Base-by-base conservation (phyloP, 2,797 vertebrate species). In the Salarias fasciatus region DNA sequence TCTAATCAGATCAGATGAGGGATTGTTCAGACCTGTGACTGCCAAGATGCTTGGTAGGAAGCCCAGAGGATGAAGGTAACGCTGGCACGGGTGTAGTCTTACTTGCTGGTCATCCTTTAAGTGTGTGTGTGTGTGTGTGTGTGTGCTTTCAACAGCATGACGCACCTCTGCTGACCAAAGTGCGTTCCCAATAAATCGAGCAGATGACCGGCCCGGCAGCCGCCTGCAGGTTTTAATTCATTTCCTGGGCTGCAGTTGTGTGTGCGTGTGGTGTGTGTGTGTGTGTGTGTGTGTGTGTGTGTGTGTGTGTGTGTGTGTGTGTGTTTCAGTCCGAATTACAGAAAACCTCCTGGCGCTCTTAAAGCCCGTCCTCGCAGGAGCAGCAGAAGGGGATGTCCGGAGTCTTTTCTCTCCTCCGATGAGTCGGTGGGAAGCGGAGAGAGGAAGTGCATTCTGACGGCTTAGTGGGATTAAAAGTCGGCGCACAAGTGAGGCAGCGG, bases 211-310 rank as follows among this genome's bases (percentile, higher is more conserved):
- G 30, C 11, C 58, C 13, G 53, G 30, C 11, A 46, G 68, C 75
- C 77, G 83, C 80, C 71, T 88, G 78, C 75, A 81, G 46, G 67
- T 79, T 80, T 82, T 82, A 83, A 82, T 83, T 83, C 63, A 85
- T 70, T 82, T 88, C 77, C 77, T 77, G 76, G 54, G 66, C 51
- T 1, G 37, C 35, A 8, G 63, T 49, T 24, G 3, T 57, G 50
- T 72, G 58, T 58, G 51, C 10, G 36, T 60, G 37, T 51, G 43
- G 3, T 54, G 50, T 72, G 58, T 58, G 51, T 10, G 31, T 60
- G 37, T 51, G 43, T 24, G 3, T 57, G 50, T 72, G 58, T 58
- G 51, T 9, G 36, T 59, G 37, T 51, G 43, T 24, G 3, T 57
- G 50, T 72, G 58, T 58, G 51, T 9, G 36, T 59, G 37, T 51